Base-by-base conservation (phyloP, 2,113 vertebrate genomes). In the Psilopsiagon aurifrons region DNA sequence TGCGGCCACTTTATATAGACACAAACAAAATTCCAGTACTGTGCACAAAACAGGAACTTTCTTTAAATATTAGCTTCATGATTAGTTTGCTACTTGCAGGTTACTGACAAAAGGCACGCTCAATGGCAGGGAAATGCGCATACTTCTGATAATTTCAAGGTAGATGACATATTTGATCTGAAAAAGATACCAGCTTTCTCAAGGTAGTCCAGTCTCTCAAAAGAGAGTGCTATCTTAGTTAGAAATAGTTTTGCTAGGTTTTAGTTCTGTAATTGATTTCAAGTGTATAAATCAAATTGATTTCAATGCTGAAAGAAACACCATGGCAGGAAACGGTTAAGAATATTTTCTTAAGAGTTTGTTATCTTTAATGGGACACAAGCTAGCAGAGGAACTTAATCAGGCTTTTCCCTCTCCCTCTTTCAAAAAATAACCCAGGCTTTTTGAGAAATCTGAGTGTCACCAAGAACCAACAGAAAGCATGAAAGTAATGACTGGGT, bases 1-100 rank as follows among this genome's bases (percentile, higher is more conserved):
- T 3, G 12, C 0, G 0, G 4, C n/a, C 77, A 46, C 31, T 39
- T 33, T 28, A 7, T 16, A 28, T 11, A n/a, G 0, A 7, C 35
- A 39, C 63, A 63, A 4, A 25, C 82, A 55, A 22, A 25, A 88
- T 55, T 16, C 24, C 49, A 88, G 28, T 0, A 3, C 41, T 52
- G 43, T 4, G 5, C 62, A 75, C 35, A 52, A 31, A 78, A 46
- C 3, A 35, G 51, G 25, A 85, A 62, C 55, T 73, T 89, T 75
- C 55, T 77, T 67, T 82, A 73, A 70, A 16, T 16, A 77, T 47
- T 22, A 66, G 24, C 19, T 68, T 79, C n/a, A 11, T 7, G 19
- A 13, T 18, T 18, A 68, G 54, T 62, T 78, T 87, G n/a, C 57
- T 78, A 47, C 16, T 88, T 19, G 28, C 52, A 35, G 3, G 7